Evolutionary conservation across 2,888 invertebrate species (phyloP), one percentile per base, ranked within the genome.

Genomic region (Phortica magna): DNA sequence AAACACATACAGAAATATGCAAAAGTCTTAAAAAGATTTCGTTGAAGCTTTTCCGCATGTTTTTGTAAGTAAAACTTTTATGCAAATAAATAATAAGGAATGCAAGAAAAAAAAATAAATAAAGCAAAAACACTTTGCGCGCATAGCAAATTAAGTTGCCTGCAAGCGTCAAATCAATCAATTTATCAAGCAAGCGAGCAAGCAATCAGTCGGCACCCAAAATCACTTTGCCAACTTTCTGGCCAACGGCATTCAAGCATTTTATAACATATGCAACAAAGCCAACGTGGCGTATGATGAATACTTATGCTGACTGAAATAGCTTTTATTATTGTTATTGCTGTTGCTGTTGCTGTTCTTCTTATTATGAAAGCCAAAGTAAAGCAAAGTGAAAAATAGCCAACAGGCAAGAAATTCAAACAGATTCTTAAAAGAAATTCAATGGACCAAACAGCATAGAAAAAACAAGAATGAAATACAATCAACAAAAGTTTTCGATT

Each of bases 221-320:
- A 59, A 61, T 10, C 31, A 19, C 31, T 61, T 61, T 17, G 22
- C n/a, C 17, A 61, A 61, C 61, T 19, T 61, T 22, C 10, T 19
- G 9, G 59, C 59, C 59, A 10, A 6, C 9, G 22, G 19, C 59
- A n/a, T 17, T 19, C 59, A 59, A 59, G 22, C 48, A 61, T 22
- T 61, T 61, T 22, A 17, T 59, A 72, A 61, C 87, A 85, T 85
- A 85, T 85, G 85, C 85, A 87, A 80, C 81, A 80, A 85, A 80
- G 81, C 80, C 81, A 79, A 85, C 80, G 79, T 74, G 81, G 79
- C 82, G 83, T 80, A 82, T 85, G 84, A 81, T 9, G 5, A 85
- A 85, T 83, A 80, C 80, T 80, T 81, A 84, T 81, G 77, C 9
- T 9, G n/a, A n/a, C n/a, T n/a, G 65, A 31, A 39, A 67, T 67